phyloP scores from a whole-genome alignment of 2,113 vertebrate species.

The Festucalex cinctus region DNA sequence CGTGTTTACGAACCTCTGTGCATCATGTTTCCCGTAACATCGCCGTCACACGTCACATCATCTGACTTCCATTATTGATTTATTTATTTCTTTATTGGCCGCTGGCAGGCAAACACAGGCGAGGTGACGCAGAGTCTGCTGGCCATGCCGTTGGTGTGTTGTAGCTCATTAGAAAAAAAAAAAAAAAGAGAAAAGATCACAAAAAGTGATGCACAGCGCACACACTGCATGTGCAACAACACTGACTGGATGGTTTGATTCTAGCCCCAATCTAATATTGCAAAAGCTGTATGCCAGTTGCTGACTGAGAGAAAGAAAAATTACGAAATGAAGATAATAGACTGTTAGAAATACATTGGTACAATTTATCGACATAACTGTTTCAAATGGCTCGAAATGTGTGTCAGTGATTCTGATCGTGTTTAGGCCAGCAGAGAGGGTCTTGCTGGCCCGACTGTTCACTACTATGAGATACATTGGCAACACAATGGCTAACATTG shows the following conservation, averaged over 20 bases:
- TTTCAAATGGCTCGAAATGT: too few relatives aligned
- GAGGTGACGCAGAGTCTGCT: conserved; percentile 29
- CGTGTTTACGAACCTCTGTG: conserved; percentile 20
- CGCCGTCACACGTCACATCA: conserved; percentile 45
- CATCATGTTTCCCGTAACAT: conserved; percentile 46
- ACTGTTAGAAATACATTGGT: too few relatives aligned
- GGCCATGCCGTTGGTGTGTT: conserved; percentile 11
- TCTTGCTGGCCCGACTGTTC: too few relatives aligned
- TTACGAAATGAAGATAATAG: too few relatives aligned
- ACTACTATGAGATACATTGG: too few relatives aligned
- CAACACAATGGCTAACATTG: not conserved
- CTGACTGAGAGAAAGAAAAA: too few relatives aligned
- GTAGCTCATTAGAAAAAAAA: not conserved
- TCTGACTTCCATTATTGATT: conserved; percentile 58
- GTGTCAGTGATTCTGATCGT: too few relatives aligned
- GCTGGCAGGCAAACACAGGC: conserved; percentile 50
- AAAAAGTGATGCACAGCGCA: not conserved
- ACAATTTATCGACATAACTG: too few relatives aligned
- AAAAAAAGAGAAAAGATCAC: not conserved
- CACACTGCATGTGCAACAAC: not conserved
- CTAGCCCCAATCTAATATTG: not conserved
- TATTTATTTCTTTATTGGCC: conserved; percentile 30
- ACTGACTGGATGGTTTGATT: not conserved
- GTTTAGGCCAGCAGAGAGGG: too few relatives aligned
- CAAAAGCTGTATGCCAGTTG: not conserved